Evolutionary conservation across 2,888 invertebrate species (phyloP).

Genomic region (Mythimna pallens): DNA sequence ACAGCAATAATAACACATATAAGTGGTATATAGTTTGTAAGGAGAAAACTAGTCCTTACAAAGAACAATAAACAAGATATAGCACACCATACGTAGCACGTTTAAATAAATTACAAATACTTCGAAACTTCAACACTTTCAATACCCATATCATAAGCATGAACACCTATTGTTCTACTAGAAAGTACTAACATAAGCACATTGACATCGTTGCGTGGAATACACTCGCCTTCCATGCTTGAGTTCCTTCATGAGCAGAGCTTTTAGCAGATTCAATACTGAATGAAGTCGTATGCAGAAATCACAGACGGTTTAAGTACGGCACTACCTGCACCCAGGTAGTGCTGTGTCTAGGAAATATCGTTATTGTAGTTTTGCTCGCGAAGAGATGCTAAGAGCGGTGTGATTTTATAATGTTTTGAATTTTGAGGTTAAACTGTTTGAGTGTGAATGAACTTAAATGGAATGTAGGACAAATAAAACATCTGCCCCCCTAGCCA

Average conservation of each 20-base stretch:
- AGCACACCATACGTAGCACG: too few relatives aligned
- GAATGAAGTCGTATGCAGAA: conserved; percentile 47
- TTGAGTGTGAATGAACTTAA: background rate
- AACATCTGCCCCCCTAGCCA: too few relatives aligned
- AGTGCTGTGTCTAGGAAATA: conserved; percentile 28
- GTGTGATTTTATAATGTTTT: conserved; percentile 7
- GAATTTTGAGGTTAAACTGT: background rate
- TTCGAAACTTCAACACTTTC: background rate
- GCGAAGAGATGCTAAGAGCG: background rate
- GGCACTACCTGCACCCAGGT: conserved; percentile 11
- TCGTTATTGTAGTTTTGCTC: conserved; percentile 35
- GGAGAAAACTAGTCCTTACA: too few relatives aligned
- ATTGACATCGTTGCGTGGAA: conserved; percentile 22
- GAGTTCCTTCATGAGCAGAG: conserved; percentile 43
- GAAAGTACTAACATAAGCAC: conserved; percentile 12
- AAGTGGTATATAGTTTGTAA: too few relatives aligned
- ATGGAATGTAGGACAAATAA: background rate
- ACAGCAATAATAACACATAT: too few relatives aligned
- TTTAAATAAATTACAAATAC: background rate
- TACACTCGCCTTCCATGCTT: conserved; percentile 24
- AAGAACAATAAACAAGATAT: too few relatives aligned
- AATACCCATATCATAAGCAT: background rate
- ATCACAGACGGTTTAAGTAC: conserved; percentile 29
- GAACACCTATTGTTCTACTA: conserved; percentile 6
- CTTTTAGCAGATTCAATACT: conserved; percentile 55